A percentile compares a stretch with the other conserved stretches of the same genome.
These are phyloP conservation scores for Beaufortia kweichowensis DNA, from an alignment of 2,113 vertebrate species.

Conservation along the genomic window DNA sequence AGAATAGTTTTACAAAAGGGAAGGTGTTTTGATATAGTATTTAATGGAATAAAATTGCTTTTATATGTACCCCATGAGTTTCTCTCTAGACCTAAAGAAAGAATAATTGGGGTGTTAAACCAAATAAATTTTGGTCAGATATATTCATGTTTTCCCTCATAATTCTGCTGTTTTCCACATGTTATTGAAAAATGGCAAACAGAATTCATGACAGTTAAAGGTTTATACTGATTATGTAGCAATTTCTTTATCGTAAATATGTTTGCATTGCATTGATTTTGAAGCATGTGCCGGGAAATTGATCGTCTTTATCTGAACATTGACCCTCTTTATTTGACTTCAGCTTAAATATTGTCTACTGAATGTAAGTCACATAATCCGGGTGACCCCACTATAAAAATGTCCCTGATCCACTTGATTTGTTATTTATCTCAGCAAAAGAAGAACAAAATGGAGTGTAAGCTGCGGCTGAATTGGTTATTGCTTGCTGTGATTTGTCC, in stretches of 20 bases:
- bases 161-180: not conserved
- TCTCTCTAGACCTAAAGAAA: not conserved
- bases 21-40: not conserved
- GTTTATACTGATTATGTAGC: not conserved
- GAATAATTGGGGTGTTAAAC: not conserved
- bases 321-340: constrained; percentile 56
- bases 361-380: constrained; percentile 1
- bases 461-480: not conserved
- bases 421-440: not conserved
- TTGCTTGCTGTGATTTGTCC: constrained; percentile 14
- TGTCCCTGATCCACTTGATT: not conserved
- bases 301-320: not conserved
- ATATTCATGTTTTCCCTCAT: too few relatives aligned
- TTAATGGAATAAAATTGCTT: not conserved
- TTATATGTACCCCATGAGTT: not conserved
- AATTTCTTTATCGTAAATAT: not conserved
- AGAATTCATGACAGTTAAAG: not conserved
- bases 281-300: constrained; percentile 1
- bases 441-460: constrained; percentile 32
- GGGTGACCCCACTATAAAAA: constrained; percentile 25
- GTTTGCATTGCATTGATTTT: not conserved
- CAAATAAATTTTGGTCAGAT: not conserved
- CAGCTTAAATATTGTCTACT: constrained; percentile 68
- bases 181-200: not conserved
- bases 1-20: too few relatives aligned